Conservation (phyloP, 2,113 vertebrate species). For the Mystacornis crossleyi region DNA sequence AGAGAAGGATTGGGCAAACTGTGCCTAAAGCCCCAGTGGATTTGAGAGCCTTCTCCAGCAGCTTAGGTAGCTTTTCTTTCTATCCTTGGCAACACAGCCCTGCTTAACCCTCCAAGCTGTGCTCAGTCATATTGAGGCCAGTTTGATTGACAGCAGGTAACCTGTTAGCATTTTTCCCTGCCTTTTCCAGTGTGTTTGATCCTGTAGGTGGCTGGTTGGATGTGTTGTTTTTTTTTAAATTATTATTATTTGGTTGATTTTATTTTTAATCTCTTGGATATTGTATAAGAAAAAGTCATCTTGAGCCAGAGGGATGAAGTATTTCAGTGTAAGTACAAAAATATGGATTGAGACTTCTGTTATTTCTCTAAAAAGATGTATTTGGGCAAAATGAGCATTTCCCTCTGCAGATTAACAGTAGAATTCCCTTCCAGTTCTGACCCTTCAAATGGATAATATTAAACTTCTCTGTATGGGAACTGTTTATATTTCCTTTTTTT, state of each 20-base stretch:
- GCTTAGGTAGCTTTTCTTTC: slow-evolving; percentile 88
- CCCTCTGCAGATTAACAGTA: background rate
- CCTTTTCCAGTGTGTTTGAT: background rate
- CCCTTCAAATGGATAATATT: background rate
- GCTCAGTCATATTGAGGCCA: slow-evolving; percentile 60
- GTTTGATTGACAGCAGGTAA: slow-evolving; percentile 49
- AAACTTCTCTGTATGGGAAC: background rate
- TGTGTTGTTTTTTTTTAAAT: background rate
- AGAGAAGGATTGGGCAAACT: slow-evolving; percentile 10
- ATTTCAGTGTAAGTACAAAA: slow-evolving; percentile 50
- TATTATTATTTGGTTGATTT: background rate
- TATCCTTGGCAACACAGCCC: slow-evolving; percentile 84
- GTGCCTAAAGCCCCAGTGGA: slow-evolving; percentile 73
- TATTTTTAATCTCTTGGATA: background rate
- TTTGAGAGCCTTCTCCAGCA: slow-evolving; percentile 79
- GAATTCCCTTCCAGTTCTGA: background rate
- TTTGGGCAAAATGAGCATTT: background rate
- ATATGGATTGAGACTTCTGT: background rate
- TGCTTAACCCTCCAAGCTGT: slow-evolving; percentile 76
- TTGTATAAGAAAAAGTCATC: background rate
- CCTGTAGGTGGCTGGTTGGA: background rate
- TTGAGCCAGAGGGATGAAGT: slow-evolving; percentile 17
- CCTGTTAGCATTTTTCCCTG: background rate
- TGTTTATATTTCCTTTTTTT: background rate
- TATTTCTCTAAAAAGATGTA: background rate